These are phyloP conservation scores for Lethocerus indicus DNA, from an alignment of 1,140 invertebrate species.

Conservation along the genomic window DNA sequence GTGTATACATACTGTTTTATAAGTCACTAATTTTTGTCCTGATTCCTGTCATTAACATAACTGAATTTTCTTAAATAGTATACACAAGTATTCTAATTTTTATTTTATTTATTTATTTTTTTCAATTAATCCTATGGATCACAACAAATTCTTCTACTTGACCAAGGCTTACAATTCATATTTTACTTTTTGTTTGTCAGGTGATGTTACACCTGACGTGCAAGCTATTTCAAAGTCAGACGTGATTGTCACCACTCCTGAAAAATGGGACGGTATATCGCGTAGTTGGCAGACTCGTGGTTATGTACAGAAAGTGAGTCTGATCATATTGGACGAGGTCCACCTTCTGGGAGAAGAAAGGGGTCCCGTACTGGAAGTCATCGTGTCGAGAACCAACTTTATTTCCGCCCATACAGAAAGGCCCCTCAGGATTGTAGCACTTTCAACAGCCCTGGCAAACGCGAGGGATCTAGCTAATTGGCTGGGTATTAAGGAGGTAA, in stretches of 20 bases:
- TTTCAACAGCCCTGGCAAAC: slow-evolving; percentile 96
- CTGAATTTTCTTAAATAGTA: no score
- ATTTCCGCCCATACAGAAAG: slow-evolving; percentile 71
- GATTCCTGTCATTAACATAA: no score
- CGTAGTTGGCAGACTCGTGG: slow-evolving; percentile 91
- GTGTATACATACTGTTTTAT: no score
- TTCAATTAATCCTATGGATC: not conserved
- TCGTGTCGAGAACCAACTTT: slow-evolving; percentile 74
- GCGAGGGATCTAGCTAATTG: slow-evolving; percentile 93
- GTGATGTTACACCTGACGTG: slow-evolving; percentile 88
- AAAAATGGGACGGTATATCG: slow-evolving; percentile 99
- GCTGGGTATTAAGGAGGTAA: slow-evolving; percentile 67
- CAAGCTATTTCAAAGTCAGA: slow-evolving; percentile 65
- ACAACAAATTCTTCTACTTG: not conserved
- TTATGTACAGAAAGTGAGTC: slow-evolving; percentile 82
- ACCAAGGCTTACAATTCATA: not conserved
- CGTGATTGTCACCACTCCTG: slow-evolving; percentile 95
- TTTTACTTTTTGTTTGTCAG: slow-evolving; percentile 24
- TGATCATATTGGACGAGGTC: slow-evolving; percentile 54
- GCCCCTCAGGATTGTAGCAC: slow-evolving; percentile 72
- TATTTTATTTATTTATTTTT: no score
- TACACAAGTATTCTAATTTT: no score
- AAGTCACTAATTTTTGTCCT: no score
- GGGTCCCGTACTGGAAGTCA: slow-evolving; percentile 71
- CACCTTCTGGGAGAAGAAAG: slow-evolving; percentile 86